Evolutionary conservation across 2,113 vertebrate genomes (phyloP).

Genomic region (Dipodomys spectabilis): DNA sequence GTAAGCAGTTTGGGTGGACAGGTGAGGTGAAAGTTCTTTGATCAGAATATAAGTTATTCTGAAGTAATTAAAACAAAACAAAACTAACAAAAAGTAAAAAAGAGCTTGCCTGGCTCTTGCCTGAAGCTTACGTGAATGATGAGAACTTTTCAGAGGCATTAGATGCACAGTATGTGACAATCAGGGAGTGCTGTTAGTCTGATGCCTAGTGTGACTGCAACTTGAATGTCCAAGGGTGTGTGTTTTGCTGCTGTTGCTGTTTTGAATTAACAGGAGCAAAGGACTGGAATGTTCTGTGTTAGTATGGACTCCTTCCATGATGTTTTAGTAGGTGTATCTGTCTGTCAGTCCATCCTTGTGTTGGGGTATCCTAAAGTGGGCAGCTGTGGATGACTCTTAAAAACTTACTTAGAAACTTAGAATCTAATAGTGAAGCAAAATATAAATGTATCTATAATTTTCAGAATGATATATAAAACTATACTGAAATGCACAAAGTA

Average conservation of each 20-base stretch:
- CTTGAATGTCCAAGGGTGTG: background rate
- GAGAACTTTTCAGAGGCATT: background rate
- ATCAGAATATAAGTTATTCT: constrained; percentile 26
- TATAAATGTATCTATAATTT: background rate
- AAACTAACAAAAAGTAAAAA: background rate
- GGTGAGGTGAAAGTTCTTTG: constrained; percentile 14
- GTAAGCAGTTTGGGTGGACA: background rate
- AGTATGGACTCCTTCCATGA: background rate
- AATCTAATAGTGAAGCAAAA: background rate
- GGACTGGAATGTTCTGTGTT: background rate
- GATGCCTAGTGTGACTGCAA: background rate
- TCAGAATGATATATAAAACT: background rate
- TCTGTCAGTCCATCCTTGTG: background rate
- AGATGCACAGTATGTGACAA: background rate
- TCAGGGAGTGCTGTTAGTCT: background rate
- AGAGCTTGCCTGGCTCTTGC: background rate
- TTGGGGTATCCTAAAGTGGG: background rate
- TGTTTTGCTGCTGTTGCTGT: background rate
- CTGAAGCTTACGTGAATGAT: background rate
- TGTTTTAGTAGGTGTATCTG: background rate
- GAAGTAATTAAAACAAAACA: background rate
- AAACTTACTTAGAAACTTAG: background rate
- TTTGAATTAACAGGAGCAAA: background rate
- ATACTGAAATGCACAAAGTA: background rate
- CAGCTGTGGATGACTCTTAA: background rate